Percentiles rank a stretch among this genome's conserved stretches.
Conservation (phyloP, 64 coral and sea anemone genomes). For the Pocillopora damicornis region DNA sequence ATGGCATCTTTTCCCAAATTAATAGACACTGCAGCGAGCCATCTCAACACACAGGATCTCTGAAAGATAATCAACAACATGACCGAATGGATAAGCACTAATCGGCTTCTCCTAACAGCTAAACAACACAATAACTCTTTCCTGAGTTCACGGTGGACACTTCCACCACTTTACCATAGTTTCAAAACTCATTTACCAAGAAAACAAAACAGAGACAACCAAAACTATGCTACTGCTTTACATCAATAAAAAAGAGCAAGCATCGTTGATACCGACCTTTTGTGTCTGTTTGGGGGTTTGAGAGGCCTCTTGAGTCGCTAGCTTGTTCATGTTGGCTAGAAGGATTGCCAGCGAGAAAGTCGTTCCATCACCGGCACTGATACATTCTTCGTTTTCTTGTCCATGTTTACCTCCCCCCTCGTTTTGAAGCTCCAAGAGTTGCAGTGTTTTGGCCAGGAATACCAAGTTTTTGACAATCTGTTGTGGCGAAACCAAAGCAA, state of each 20-base stretch:
- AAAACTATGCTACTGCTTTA: too few relatives aligned
- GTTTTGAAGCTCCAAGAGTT: slow-evolving; percentile 29
- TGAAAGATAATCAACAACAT: not conserved
- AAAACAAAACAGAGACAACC: too few relatives aligned
- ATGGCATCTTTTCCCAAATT: slow-evolving; percentile 69
- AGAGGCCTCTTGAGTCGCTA: slow-evolving; percentile 78
- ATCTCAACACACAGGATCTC: slow-evolving; percentile 78
- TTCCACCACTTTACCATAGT: too few relatives aligned
- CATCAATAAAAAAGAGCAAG: not conserved
- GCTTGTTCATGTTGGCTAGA: slow-evolving; percentile 54
- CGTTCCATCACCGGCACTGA: not conserved
- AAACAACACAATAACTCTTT: not conserved
- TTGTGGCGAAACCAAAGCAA: not conserved
- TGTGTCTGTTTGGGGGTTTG: slow-evolving; percentile 67
- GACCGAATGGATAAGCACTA: not conserved
- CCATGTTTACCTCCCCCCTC: not conserved
- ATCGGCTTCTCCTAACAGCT: not conserved
- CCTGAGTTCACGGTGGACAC: too few relatives aligned
- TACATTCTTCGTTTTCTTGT: not conserved
- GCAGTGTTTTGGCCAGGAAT: slow-evolving; percentile 63
- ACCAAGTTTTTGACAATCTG: slow-evolving; percentile 85
- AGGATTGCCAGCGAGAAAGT: slow-evolving; percentile 43
- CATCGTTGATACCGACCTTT: slow-evolving; percentile 47
- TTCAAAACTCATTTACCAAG: too few relatives aligned
- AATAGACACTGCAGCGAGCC: slow-evolving; percentile 76